Conservation (phyloP, 2,113 vertebrate genomes). For the Xerus inauris region DNA sequence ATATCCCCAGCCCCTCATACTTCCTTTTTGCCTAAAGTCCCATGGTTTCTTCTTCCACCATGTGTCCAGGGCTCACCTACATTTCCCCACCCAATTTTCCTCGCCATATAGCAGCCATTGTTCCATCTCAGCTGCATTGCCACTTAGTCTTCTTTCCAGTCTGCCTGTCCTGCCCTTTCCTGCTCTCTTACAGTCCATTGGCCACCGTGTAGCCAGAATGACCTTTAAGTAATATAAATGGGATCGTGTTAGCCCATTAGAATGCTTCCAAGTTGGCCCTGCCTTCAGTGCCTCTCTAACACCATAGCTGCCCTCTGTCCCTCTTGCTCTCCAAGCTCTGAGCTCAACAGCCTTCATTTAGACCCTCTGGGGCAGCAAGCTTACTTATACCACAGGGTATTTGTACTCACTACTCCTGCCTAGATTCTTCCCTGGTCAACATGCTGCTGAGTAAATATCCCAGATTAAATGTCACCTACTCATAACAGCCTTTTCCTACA, state of each 20-base stretch:
- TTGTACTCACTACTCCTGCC: background rate
- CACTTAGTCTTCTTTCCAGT: background rate
- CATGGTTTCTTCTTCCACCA: background rate
- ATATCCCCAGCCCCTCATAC: too few relatives aligned
- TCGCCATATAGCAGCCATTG: accelerated
- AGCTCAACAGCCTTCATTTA: background rate
- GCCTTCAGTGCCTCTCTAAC: background rate
- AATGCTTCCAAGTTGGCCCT: background rate
- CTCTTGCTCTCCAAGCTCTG: background rate
- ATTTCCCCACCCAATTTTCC: accelerated
- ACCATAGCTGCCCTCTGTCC: background rate
- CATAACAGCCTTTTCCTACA: background rate
- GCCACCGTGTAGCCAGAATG: background rate
- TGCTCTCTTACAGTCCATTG: background rate
- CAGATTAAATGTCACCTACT: background rate
- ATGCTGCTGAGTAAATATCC: background rate
- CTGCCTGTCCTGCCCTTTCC: background rate
- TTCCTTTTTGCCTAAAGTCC: background rate
- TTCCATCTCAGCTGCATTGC: background rate
- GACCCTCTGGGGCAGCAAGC: background rate
- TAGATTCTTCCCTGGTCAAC: background rate
- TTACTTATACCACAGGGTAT: accelerated
- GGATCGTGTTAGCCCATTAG: background rate
- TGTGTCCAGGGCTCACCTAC: background rate
- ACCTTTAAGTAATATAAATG: background rate